These are phyloP conservation scores for Drosophila lacicola DNA, from an alignment of 2,888 invertebrate species.

Conservation along the genomic window DNA sequence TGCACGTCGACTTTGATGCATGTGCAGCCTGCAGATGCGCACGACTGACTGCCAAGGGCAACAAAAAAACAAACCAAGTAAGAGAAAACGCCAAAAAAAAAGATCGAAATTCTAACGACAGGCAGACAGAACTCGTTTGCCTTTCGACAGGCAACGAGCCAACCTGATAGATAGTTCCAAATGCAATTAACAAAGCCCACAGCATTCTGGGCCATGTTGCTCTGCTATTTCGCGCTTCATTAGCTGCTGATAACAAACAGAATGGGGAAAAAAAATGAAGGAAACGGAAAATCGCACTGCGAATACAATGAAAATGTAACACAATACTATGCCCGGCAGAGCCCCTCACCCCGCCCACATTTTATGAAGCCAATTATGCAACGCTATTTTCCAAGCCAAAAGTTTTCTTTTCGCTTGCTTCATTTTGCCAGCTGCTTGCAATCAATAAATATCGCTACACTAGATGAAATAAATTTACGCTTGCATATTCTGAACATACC, in stretches of 20 bases:
- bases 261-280: not conserved
- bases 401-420: constrained; percentile 38
- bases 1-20: constrained; percentile 45
- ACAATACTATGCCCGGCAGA: not conserved
- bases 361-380: constrained; percentile 69
- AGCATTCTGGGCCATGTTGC: constrained; percentile 5
- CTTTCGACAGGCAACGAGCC: constrained; percentile 34
- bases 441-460: constrained; percentile 73
- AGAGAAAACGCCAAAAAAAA: not conserved
- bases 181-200: constrained; percentile 63
- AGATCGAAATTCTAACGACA: not conserved
- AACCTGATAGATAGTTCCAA: constrained; percentile 61
- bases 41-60: constrained; percentile 12
- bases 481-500: constrained; percentile 39
- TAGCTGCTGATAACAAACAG: constrained; percentile 45
- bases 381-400: constrained; percentile 53
- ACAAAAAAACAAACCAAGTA: constrained; percentile 8
- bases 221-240: constrained; percentile 70
- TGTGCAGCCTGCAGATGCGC: constrained; percentile 33
- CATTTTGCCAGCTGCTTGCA: constrained; percentile 46
- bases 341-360: not conserved
- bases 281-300: not conserved
- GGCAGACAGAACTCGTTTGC: constrained; percentile 23
- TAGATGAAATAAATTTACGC: constrained; percentile 45
- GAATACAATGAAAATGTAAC: constrained; percentile 29